Conservation (phyloP, 1,140 invertebrate species). For the Cyphomyrmex costatus region DNA sequence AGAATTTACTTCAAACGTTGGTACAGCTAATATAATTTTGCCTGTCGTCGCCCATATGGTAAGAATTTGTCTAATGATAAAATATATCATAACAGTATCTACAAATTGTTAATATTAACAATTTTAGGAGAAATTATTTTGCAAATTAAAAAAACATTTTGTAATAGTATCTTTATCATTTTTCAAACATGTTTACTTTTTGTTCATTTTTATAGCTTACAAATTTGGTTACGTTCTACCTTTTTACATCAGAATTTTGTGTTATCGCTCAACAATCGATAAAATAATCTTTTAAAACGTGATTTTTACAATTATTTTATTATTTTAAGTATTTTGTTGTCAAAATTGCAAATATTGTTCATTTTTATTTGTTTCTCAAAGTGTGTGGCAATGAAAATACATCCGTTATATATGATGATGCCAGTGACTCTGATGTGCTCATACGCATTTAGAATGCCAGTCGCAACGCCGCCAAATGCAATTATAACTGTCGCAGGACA, state of each 20-base stretch:
- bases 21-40: constrained; percentile 93
- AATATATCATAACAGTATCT: background rate
- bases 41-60: constrained; percentile 93
- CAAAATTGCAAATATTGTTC: background rate
- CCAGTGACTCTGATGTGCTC: constrained; percentile 94
- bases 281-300: background rate
- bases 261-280: background rate
- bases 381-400: constrained; percentile 89
- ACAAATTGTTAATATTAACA: background rate
- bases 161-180: background rate
- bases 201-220: background rate
- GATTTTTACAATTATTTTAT: background rate
- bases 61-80: constrained; percentile 61
- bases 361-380: constrained; percentile 70
- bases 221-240: background rate
- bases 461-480: constrained; percentile 95
- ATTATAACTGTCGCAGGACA: constrained; percentile 93
- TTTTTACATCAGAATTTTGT: background rate
- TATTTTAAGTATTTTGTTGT: background rate
- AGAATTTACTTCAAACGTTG: constrained; percentile 94
- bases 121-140: background rate
- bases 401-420: constrained; percentile 96
- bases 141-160: background rate
- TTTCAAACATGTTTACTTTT: background rate
- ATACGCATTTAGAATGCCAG: constrained; percentile 92